Evolutionary conservation across 1,140 invertebrate species (phyloP), one percentile per base, ranked within the genome.

Genomic region (Pogonomyrmex barbatus): DNA sequence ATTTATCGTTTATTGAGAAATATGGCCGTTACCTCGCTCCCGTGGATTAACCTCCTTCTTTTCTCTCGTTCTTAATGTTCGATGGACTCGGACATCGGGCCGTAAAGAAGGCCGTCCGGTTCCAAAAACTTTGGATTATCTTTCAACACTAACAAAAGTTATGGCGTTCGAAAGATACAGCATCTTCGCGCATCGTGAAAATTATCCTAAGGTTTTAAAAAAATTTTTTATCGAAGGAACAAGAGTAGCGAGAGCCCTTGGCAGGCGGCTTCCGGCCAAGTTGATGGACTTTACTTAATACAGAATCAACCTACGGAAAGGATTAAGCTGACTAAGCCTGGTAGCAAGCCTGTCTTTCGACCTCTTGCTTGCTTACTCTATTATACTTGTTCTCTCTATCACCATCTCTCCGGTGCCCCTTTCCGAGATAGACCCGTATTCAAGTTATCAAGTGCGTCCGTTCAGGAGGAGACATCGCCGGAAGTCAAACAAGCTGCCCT

Each of bases 1-100:
- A 94, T 94, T 94, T 94, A 94, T 94, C 86, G 94, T 93, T 94
- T 94, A 94, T 94, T 94, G 93, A 94, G 94, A 94, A 94, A 94
- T 94, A 94, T 94, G 91, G 92, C 90, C 88, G 91, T 89, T 88
- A 90, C 85, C 52, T 45, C 50, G 81, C 76, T 92, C 76, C 82
- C 47, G 87, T 88, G 93, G 91, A 93, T 94, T 93, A 93, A 92
- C 92, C 91, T 88, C 89, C 88, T 89, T 87, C 60, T 67, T 58
- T 58, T 58, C 56, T 87, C 39, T 88, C 68, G 58, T 83, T 58
- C 70, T 62, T 73, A 82, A 79, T 50, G 67, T 90, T 86, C 87
- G 77, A 78, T 30, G 36, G 54, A 50, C 60, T 52, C 39, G 24
- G 30, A n/a, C 33, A 50, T 47, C 4, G n/a, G n/a, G 8, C 17